Percentiles rank a stretch among this genome's conserved stretches.
Conservation (phyloP, 2,113 vertebrate genomes). For the Desmodus rotundus region DNA sequence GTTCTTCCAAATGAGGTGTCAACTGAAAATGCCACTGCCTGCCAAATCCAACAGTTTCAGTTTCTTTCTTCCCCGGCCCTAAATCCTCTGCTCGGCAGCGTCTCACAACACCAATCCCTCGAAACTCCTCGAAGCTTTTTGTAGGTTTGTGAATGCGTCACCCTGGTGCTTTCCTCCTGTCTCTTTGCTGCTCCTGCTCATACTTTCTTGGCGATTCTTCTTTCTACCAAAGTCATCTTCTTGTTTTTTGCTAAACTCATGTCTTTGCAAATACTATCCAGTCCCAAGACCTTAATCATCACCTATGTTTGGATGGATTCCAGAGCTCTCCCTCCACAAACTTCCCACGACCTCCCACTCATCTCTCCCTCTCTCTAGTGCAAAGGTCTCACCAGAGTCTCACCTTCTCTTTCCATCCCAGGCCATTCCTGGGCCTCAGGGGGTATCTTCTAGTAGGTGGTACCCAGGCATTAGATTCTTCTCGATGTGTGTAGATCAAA, state of each 20-base stretch:
- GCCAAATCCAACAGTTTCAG: background rate
- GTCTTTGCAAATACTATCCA: background rate
- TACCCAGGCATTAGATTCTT: background rate
- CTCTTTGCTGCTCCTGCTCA: background rate
- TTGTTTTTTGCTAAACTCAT: background rate
- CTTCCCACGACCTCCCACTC: background rate
- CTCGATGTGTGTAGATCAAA: background rate
- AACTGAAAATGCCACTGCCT: background rate
- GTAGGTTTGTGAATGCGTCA: background rate
- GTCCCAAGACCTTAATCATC: background rate
- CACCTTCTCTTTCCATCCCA: background rate
- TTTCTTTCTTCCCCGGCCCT: background rate
- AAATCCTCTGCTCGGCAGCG: background rate
- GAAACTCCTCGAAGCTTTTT: background rate
- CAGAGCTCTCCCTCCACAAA: background rate
- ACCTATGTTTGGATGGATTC: background rate
- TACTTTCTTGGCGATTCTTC: background rate
- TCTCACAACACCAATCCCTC: no score
- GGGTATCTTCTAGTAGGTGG: background rate
- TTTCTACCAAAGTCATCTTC: background rate
- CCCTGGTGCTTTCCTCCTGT: background rate
- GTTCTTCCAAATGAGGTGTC: background rate
- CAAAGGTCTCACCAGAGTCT: background rate
- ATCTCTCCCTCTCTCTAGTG: background rate
- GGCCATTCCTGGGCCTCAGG: background rate